These are phyloP conservation scores for Tor tambroides DNA, from an alignment of 2,113 vertebrate genomes.

Conservation along the genomic window DNA sequence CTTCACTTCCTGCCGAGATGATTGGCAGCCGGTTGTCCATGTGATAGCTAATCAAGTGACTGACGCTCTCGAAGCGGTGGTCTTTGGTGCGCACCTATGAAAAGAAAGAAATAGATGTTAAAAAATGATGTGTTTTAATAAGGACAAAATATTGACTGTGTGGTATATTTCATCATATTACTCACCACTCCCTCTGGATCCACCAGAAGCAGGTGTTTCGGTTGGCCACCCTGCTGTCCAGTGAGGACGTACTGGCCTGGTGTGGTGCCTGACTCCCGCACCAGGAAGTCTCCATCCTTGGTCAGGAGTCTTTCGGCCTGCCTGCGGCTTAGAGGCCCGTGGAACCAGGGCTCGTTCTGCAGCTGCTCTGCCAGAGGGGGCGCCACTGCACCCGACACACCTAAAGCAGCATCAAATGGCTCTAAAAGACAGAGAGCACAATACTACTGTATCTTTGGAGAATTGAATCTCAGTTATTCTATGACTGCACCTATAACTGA, in stretches of 20 bases:
- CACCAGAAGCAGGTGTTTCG: slow-evolving; percentile 94
- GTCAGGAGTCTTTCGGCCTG: slow-evolving; percentile 89
- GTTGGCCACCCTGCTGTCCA: slow-evolving; percentile 89
- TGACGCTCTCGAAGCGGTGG: slow-evolving; percentile 95
- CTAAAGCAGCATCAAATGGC: slow-evolving; percentile 92
- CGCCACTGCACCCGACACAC: slow-evolving; percentile 71
- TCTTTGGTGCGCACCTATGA: slow-evolving; percentile 95
- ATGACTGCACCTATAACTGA: background rate
- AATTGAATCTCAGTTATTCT: background rate
- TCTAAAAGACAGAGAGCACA: slow-evolving; percentile 72
- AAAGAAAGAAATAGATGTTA: background rate
- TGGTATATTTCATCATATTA: background rate
- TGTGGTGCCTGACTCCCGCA: slow-evolving; percentile 93
- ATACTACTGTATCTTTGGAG: background rate
- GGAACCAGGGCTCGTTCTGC: slow-evolving; percentile 90
- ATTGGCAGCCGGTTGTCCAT: slow-evolving; percentile 99
- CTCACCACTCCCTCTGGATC: slow-evolving; percentile 97
- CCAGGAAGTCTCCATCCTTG: slow-evolving; percentile 92
- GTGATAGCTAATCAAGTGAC: slow-evolving; percentile 98
- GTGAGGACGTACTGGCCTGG: slow-evolving; percentile 96
- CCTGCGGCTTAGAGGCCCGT: slow-evolving; percentile 89
- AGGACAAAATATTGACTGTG: background rate
- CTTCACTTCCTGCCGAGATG: slow-evolving; percentile 95
- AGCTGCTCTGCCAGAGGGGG: slow-evolving; percentile 92
- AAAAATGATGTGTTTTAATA: background rate